Base-by-base conservation (phyloP, 2,888 invertebrate genomes). In the Synanthedon andrenaeformis region DNA sequence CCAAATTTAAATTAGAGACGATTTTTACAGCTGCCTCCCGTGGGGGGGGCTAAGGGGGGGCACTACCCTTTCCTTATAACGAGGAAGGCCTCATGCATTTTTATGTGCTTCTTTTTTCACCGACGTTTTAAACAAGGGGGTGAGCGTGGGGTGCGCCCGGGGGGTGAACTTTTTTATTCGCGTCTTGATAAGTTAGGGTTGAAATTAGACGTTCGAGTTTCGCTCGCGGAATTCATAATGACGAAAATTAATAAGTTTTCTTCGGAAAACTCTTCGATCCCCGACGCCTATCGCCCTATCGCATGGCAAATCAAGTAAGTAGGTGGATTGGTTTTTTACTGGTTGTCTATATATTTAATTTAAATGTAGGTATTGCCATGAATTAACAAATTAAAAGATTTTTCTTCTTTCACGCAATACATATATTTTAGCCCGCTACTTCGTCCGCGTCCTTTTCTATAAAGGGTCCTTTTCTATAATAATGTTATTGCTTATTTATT, bases 41-140 rank as follows among this genome's bases (percentile, higher is more conserved):
- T 59, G 69, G 74, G 75, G 76, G 74, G 66, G 62, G 35, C 35
- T 5, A 23, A 63, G 68, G 79, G 83, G 82, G 77, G 72, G 64
- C 69, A 79, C 83, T 88, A 85, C 88, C 88, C 88, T 88, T 88
- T 88, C 86, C 88, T 88, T 87, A 86, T 88, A 87, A 88, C 88
- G 87, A 88, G 87, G 88, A 88, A 85, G 87, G 88, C 88, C 88
- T 88, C 88, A 88, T 88, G 88, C 88, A 88, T 88, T 88, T 88
- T 88, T 88, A 88, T 88, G 88, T 88, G 87, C 88, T 88, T 86
- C 88, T 88, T 88, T 88, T 88, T 88, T 88, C 86, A 87, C 72
- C 83, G 81, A 86, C 87, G 84, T 88, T 88, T 88, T 88, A 88
- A 88, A 88, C 87, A 87, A 88, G 86, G 88, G 87, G 86, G 84